Conservation (phyloP, 2,797 vertebrate species). For the Sebastes trivittatus region DNA sequence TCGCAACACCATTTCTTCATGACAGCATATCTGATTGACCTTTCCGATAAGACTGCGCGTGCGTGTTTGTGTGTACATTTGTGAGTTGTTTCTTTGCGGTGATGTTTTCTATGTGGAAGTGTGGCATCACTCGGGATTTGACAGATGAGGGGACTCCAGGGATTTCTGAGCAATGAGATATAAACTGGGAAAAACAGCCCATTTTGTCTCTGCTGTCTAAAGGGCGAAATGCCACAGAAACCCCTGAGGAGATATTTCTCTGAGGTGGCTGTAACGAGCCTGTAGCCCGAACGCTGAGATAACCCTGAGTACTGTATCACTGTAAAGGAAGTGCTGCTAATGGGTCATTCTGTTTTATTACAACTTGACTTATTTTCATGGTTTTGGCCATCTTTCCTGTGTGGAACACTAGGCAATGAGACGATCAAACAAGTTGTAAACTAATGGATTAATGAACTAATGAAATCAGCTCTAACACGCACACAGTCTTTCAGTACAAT, state of each 20-base stretch:
- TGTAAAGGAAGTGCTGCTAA: neutral
- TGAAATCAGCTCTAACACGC: neutral
- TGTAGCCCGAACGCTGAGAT: neutral
- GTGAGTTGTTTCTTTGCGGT: constrained; percentile 4
- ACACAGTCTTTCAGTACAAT: neutral
- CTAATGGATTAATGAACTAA: neutral
- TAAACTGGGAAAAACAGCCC: constrained; percentile 54
- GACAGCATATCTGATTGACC: constrained; percentile 68
- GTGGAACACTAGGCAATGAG: neutral
- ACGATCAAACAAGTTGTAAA: neutral
- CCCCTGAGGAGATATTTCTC: constrained; percentile 34
- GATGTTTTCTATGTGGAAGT: constrained; percentile 25
- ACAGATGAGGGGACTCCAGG: constrained; percentile 52
- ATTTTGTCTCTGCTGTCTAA: constrained; percentile 42
- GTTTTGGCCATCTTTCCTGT: neutral
- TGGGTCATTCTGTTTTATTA: neutral
- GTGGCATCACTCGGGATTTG: constrained; percentile 41
- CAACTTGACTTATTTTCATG: neutral
- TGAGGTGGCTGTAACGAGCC: constrained; percentile 9
- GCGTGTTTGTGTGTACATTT: neutral
- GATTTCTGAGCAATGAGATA: constrained; percentile 59
- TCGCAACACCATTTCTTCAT: constrained; percentile 44
- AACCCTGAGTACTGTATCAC: neutral
- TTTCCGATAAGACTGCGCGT: constrained; percentile 53
- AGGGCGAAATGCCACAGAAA: constrained; percentile 41